Evolutionary conservation across 2,797 vertebrate species (phyloP), one percentile per base, ranked within the genome.

Genomic region (Bradypodion ventrale): DNA sequence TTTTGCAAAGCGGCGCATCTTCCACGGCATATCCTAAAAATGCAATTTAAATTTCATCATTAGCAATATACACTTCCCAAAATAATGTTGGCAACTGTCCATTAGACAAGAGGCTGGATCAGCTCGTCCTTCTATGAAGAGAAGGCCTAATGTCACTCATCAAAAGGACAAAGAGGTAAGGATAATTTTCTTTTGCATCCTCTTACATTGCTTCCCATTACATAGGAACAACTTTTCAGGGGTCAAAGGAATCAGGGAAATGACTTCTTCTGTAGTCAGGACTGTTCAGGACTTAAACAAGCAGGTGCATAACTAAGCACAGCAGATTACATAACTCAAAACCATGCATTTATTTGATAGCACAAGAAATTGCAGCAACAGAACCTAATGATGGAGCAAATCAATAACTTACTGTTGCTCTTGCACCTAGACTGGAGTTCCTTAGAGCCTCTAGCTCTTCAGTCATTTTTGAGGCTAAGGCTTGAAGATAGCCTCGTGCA

Each of bases 381-480:
- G 52, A 72, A 32, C 69, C 2, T 29, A 46, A 78, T 76, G 21
- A 75, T 2, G 73, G 1, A 79, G 85, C 25, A 78, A 59, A 80
- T 5, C 2, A 72, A 80, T 86, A n/a, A 83, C 95, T 97, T 94
- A 99, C 99, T 87, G 98, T 99, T 91, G 97, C 97, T 95, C 97
- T 97, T 73, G 97, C 96, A 89, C 98, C 98, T 87, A 99, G 93
- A 91, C 97, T 99, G 94, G 98, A 98, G 94, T 97, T 99, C 83
- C 98, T 97, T 91, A 99, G 94, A 15, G 97, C 97, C 88, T 99
- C 99, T 91, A 99, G 94, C 92, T 99, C 99, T 89, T 99, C 98
- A 0, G 98, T 99, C 98, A 99, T 99, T 95, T 99, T 99, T 32
- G 98, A 99, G 86, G 99, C 98, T 92, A 99, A 94, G 74, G 99